Conservation (phyloP, 2,113 vertebrate genomes). For the Crotalus horridus region DNA sequence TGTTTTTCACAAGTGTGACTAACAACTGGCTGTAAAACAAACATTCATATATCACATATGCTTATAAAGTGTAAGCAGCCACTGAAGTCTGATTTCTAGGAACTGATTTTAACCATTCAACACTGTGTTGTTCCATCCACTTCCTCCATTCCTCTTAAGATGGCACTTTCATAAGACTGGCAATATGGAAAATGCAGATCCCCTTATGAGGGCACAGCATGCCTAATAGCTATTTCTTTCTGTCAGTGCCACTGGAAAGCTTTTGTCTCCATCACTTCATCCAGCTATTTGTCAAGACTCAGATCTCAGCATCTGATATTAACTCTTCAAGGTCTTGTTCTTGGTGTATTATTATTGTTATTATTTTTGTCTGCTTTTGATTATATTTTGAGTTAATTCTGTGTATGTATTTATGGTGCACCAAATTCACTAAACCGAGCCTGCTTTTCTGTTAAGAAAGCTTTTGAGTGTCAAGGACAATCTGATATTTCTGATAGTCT, state of each 20-base stretch:
- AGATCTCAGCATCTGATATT: slow-evolving; percentile 40
- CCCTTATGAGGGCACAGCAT: slow-evolving; percentile 32
- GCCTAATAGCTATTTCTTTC: slow-evolving; percentile 31
- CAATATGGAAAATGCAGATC: slow-evolving; percentile 42
- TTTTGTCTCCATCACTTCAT: slow-evolving; percentile 19
- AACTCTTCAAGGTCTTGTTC: slow-evolving; percentile 22
- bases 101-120: slow-evolving; percentile 38
- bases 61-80: slow-evolving; percentile 49
- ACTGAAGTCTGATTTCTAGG: slow-evolving; percentile 46
- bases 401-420: neutral
- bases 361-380: slow-evolving; percentile 2
- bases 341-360: neutral
- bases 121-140: slow-evolving; percentile 23
- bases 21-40: slow-evolving; percentile 34
- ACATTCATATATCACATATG: slow-evolving; percentile 26
- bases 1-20: neutral
- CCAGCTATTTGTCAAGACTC: slow-evolving; percentile 24
- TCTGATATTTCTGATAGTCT: neutral
- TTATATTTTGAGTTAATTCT: slow-evolving; percentile 40
- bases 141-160: slow-evolving; percentile 32
- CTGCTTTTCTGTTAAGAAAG: slow-evolving; percentile 23
- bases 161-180: slow-evolving; percentile 39
- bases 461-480: slow-evolving; percentile 31
- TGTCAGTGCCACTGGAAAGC: slow-evolving; percentile 35
- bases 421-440: slow-evolving; percentile 6